Evolutionary conservation across 2,797 vertebrate species (phyloP).

Genomic region (Knipowitschia caucasica): DNA sequence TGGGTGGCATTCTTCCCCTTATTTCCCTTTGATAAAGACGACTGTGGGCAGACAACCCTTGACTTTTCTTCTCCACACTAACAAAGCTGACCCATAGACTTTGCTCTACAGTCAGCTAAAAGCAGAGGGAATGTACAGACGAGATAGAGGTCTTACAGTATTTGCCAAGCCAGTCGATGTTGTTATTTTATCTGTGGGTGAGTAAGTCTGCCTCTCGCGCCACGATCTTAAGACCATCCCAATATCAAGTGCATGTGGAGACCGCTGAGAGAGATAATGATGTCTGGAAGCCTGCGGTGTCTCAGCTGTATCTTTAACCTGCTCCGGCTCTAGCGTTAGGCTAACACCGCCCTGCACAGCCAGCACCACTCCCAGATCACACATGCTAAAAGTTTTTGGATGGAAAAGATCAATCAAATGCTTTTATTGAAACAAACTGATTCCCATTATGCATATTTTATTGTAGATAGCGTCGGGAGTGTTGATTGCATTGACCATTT

Average conservation of each 20-base stretch:
- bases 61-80: constrained; percentile 22
- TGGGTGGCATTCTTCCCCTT: constrained; percentile 18
- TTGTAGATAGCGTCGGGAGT: too few relatives aligned
- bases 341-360: constrained; percentile 16
- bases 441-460: not conserved
- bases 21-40: constrained; percentile 18
- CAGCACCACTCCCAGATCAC: constrained; percentile 22
- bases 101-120: constrained; percentile 24
- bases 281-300: constrained; percentile 54
- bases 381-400: constrained; percentile 22
- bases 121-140: constrained; percentile 14
- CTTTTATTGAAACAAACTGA: not conserved
- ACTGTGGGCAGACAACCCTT: constrained; percentile 31
- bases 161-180: constrained; percentile 37
- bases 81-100: constrained; percentile 15
- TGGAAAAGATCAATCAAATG: not conserved
- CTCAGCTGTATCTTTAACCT: constrained; percentile 29
- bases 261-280: constrained; percentile 65
- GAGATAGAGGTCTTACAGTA: constrained; percentile 24
- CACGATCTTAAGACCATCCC: constrained; percentile 36
- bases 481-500: too few relatives aligned
- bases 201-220: constrained; percentile 15
- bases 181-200: constrained; percentile 43
- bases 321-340: constrained; percentile 14
- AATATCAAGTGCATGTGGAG: constrained; percentile 26